Evolutionary conservation across 2,797 vertebrate species (phyloP), one percentile per base, ranked within the genome.

Genomic region (Siniperca undulata): DNA sequence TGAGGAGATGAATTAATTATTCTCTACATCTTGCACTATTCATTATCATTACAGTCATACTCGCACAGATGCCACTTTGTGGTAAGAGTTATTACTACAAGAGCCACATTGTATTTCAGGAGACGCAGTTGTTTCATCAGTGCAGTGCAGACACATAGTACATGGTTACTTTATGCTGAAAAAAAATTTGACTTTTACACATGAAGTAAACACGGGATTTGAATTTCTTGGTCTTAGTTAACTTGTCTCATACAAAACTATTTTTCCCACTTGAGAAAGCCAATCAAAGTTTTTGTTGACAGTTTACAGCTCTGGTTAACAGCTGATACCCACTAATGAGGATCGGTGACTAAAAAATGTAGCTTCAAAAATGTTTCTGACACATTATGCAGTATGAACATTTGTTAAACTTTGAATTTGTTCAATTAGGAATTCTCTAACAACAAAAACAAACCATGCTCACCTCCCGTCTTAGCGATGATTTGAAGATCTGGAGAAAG

Each of bases 391-490:
- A 56, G 4, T 2, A 5, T 46, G 2, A 52, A 53, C 12, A 61
- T 58, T 20, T 67, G 19, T 40, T 30, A 22, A 65, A 66, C 24
- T 66, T 60, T 20, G 20, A 61, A 52, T 61, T 40, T 19, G 7
- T 48, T 55, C 11, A 40, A 16, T 34, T 48, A 27, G 40, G 46
- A 24, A 62, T 67, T 77, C 27, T 53, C 19, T 66, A 55, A 34
- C 17, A 4, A 60, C 0, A 4, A 42, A 22, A 76, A 40, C 20
- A 73, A 79, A 77, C 50, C 11, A 34, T 24, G 59, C 96, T 94
- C 93, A 99, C 99, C 99, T 97, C 99, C 99, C 30, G 98, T 99
- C 91, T 99, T 98, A 70, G 99, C 98, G 66, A 99, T 99, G 91
- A 99, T 99, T 93, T 99, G 98, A 84, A 99, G 97, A 86, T 99